A percentile compares a stretch with the other conserved stretches of the same genome.
Evolutionary conservation across 2,113 vertebrate genomes (phyloP).

Genomic region (Patagioenas fasciata): DNA sequence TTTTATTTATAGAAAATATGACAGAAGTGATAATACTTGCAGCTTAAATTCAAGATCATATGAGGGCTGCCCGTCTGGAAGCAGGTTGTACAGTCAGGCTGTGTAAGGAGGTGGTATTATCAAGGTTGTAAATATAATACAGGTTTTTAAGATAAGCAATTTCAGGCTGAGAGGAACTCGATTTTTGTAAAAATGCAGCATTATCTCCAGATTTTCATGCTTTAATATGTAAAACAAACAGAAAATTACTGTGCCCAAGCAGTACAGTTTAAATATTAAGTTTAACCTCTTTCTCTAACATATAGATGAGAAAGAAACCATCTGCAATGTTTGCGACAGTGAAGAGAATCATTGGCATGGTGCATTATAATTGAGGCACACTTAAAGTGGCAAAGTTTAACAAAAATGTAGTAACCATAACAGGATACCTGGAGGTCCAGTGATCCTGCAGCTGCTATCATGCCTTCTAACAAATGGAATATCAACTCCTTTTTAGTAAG

Average conservation of each 20-base stretch:
- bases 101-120: constrained; percentile 10
- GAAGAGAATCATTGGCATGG: neutral
- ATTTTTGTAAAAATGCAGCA: neutral
- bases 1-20: constrained; percentile 62
- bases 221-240: neutral
- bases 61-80: constrained; percentile 42
- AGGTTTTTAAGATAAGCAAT: neutral
- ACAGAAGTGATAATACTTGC: constrained; percentile 48
- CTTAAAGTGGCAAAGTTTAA: neutral
- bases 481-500: neutral
- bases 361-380: neutral
- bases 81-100: constrained; percentile 19
- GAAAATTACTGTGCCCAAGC: neutral
- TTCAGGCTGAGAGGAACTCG: neutral
- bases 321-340: neutral
- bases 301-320: neutral
- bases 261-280: neutral
- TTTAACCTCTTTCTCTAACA: neutral
- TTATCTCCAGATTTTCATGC: neutral
- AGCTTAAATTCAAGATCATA: constrained; percentile 29
- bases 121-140: neutral
- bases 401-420: neutral
- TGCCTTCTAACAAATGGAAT: neutral
- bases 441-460: neutral
- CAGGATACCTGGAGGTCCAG: neutral